phyloP scores from a whole-genome alignment of 2,888 invertebrate species.

The Zygothrica quintamaculata region DNA sequence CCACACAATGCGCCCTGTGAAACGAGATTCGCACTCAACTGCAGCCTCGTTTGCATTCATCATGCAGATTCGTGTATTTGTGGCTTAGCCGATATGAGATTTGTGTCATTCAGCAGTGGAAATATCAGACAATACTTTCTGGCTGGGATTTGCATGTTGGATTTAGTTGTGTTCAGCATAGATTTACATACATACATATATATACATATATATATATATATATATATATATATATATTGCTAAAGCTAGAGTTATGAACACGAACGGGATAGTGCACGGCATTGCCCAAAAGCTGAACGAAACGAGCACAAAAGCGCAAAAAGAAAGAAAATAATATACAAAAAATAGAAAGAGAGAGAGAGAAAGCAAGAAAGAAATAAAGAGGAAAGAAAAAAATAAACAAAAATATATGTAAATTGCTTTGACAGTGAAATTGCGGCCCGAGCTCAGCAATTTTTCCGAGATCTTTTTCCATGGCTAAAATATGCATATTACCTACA shows the following conservation, averaged over 20 bases:
- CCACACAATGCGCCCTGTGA: conserved; percentile 20
- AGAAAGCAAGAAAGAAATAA: conserved; percentile 7
- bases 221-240: too few relatives aligned
- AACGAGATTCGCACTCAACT: conserved; percentile 23
- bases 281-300: conserved; percentile 56
- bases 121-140: conserved; percentile 56
- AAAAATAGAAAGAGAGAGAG: too few relatives aligned
- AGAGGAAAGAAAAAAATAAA: conserved; percentile 6
- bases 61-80: conserved; percentile 26
- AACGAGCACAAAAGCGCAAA: conserved; percentile 2
- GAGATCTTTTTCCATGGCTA: conserved; percentile 56
- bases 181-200: neutral
- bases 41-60: conserved; percentile 54
- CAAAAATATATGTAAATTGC: conserved; percentile 63
- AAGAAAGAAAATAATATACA: neutral
- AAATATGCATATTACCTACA: conserved; percentile 68
- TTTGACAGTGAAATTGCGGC: conserved; percentile 57
- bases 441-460: conserved; percentile 36
- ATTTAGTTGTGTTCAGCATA: conserved; percentile 18
- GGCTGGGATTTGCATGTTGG: conserved; percentile 47
- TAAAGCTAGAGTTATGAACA: conserved; percentile 6
- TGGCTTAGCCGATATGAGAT: conserved; percentile 51
- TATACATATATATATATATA: too few relatives aligned
- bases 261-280: conserved; percentile 38
- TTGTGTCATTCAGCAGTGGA: conserved; percentile 59